Percentiles rank a stretch among this genome's conserved stretches.
Conservation (phyloP, 2,888 invertebrate species). For the Sminthurides aquaticus region DNA sequence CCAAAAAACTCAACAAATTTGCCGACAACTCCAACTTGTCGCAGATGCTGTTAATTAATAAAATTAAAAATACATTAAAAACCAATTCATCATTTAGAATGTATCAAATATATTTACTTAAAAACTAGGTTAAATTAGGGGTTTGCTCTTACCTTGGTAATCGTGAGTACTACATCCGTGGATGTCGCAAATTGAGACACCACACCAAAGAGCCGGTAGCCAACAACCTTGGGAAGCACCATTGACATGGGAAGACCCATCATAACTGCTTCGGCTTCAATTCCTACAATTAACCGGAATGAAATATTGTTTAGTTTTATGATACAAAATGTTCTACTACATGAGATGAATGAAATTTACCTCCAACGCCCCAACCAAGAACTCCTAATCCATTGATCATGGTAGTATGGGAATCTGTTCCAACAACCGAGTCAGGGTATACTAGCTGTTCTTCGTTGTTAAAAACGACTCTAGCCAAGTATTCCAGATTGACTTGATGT, state of each 20-base stretch:
- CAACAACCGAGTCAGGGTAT: constrained; percentile 87
- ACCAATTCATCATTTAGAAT: constrained; percentile 1
- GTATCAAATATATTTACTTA: background rate
- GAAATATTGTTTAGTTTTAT: too few species aligned
- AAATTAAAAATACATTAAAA: constrained; percentile 22
- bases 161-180: constrained; percentile 92
- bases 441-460: constrained; percentile 56
- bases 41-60: constrained; percentile 60
- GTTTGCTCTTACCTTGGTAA: constrained; percentile 69
- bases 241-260: constrained; percentile 94
- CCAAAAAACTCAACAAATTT: constrained; percentile 99
- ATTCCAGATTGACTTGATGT: constrained; percentile 96
- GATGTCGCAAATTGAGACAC: constrained; percentile 79
- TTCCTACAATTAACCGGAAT: constrained; percentile 57
- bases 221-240: constrained; percentile 91
- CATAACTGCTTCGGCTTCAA: constrained; percentile 99
- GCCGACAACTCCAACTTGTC: constrained; percentile 90
- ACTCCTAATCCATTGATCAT: constrained; percentile 98
- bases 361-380: constrained; percentile 92
- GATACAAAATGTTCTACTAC: too few species aligned
- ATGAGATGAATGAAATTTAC: constrained; percentile 48
- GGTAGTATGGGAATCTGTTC: constrained; percentile 97
- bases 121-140: too few species aligned
- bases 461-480: constrained; percentile 85
- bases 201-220: constrained; percentile 77